A percentile compares a stretch with the other conserved stretches of the same genome.
Evolutionary conservation across 2,797 vertebrate species (phyloP).

Genomic region (Psittacula echo): DNA sequence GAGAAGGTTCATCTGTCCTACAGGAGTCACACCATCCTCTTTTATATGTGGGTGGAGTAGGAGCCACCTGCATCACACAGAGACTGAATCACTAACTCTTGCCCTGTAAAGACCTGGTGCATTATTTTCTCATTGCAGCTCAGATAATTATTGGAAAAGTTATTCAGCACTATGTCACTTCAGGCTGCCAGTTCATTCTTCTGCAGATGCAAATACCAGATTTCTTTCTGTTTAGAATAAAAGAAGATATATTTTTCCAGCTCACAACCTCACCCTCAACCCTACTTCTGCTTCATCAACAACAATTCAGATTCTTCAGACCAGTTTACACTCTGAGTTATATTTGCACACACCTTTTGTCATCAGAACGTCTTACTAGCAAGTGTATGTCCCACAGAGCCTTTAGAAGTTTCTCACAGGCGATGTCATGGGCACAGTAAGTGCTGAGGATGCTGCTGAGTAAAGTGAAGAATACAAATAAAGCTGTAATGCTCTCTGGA

Average conservation of each 20-base stretch:
- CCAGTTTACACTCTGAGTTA: neutral
- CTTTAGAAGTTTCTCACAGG: neutral
- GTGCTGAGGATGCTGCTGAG: neutral
- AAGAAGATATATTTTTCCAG: neutral
- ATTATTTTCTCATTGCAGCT: neutral
- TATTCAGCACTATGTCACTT: neutral
- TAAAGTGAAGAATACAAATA: neutral
- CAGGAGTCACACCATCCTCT: neutral
- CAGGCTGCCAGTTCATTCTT: neutral
- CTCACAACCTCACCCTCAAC: neutral
- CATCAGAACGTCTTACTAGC: neutral
- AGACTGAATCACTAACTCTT: neutral
- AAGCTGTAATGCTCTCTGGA: neutral
- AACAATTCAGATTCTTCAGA: neutral
- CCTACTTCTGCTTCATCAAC: neutral
- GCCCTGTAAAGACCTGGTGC: neutral
- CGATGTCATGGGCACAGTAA: neutral
- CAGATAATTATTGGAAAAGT: neutral
- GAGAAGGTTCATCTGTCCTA: neutral
- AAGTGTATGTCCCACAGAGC: neutral
- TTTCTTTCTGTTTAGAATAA: neutral
- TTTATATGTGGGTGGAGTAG: neutral
- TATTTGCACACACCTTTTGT: neutral
- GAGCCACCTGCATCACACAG: neutral
- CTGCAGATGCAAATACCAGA: neutral